Evolutionary conservation across 2,888 invertebrate species (phyloP), one percentile per base, ranked within the genome.

Genomic region (Neelides folsomi): DNA sequence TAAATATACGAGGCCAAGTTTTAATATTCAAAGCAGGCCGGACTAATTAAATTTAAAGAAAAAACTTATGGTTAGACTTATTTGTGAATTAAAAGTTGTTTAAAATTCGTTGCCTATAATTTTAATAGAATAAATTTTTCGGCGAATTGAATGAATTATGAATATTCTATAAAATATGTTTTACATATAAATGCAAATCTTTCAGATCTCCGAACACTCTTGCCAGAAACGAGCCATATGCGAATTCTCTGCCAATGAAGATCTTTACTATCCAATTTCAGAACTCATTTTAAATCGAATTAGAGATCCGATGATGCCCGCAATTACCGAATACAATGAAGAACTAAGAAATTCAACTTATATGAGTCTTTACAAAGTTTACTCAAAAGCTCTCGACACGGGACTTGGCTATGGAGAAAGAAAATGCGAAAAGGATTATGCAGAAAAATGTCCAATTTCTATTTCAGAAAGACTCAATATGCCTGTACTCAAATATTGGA

Each of bases 161-260:
- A n/a, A n/a, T n/a, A n/a, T n/a, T n/a, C n/a, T n/a, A n/a, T n/a
- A n/a, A n/a, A n/a, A n/a, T n/a, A n/a, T n/a, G n/a, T n/a, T n/a
- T n/a, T n/a, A n/a, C n/a, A n/a, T n/a, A n/a, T n/a, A n/a, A n/a
- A n/a, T n/a, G n/a, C n/a, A n/a, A n/a, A n/a, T n/a, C n/a, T n/a
- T n/a, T n/a, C 51, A 66, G 66, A 57, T 66, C 44, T 61, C 65
- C 2, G 62, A 64, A 9, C 50, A 55, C 16, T 38, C 55, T 1
- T 66, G 66, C 38, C 66, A 66, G 49, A 53, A 66, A 15, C 52
- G 66, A 12, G 60, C 66, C 1, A 40, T 64, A 1, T 66, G 66
- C 50, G 66, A 66, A 56, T 53, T 66, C 39, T 55, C 66, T 3
- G 63, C 66, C 2, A 57, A 65, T 5, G 66, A 65, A 2, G 54